Evolutionary conservation across 2,888 invertebrate species (phyloP).

Genomic region (Drosophila subquinaria): DNA sequence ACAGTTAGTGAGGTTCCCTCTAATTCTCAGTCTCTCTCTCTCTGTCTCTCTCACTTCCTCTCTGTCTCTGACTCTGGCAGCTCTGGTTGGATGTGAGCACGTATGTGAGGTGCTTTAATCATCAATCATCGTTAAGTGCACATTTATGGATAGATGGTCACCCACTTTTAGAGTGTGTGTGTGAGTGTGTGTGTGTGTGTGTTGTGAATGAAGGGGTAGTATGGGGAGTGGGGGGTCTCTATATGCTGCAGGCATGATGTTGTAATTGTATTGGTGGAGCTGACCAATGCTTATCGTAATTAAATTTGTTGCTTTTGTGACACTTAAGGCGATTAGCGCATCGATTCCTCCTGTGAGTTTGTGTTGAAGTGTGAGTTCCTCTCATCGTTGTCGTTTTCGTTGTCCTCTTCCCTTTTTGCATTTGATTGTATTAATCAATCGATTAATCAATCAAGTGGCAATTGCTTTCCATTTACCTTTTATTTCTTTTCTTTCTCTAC

Average conservation of each 20-base stretch:
- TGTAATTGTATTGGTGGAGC: slow-evolving; percentile 22
- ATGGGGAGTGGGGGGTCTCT: not conserved
- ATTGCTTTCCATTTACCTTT: slow-evolving; percentile 40
- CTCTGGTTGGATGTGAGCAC: not conserved
- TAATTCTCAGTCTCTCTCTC: not conserved
- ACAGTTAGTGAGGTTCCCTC: slow-evolving; percentile 10
- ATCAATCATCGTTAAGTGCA: slow-evolving; percentile 62
- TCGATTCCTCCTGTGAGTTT: slow-evolving; percentile 32
- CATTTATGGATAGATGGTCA: slow-evolving; percentile 40
- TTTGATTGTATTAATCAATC: slow-evolving; percentile 57
- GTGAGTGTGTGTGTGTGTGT: slow-evolving; percentile 1
- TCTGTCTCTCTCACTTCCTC: not conserved
- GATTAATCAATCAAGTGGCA: slow-evolving; percentile 54
- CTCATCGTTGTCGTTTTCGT: not conserved
- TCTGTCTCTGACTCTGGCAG: not conserved
- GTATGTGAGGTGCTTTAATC: slow-evolving; percentile 47
- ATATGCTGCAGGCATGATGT: slow-evolving; percentile 19
- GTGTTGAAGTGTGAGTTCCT: not conserved
- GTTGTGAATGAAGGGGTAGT: not conserved
- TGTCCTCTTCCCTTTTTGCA: slow-evolving; percentile 25
- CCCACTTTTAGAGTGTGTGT: not conserved
- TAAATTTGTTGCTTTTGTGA: slow-evolving; percentile 64
- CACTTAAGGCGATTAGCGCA: slow-evolving; percentile 64
- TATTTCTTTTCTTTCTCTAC: not conserved
- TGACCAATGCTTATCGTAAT: slow-evolving; percentile 52